Base-by-base conservation (phyloP, 53 echinoderm and acorn worm genomes). In the Pentamera pediparva region DNA sequence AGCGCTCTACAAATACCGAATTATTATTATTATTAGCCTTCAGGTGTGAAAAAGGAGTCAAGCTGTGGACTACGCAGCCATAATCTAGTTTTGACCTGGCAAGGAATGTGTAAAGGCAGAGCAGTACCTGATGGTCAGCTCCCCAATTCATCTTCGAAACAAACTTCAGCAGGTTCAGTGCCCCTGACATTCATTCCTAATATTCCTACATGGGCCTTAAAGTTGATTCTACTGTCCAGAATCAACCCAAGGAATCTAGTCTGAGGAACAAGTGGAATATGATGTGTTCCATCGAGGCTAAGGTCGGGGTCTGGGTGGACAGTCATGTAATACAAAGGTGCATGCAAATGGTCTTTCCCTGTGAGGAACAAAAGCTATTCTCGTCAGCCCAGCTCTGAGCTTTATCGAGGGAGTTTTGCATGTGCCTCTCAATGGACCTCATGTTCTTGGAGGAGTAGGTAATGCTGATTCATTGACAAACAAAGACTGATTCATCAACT, bases 131-230 rank as follows among this genome's bases (percentile, higher is more conserved):
- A 35, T 55, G 75, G 60, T 61, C 65, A 34, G 75, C 82, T 8
- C 54, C 74, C 75, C 64, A 74, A 35, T 75, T 65, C 75, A 82
- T 43, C 43, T 78, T 78, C 30, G 63, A 78, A 28, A 78, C 63
- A 34, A 78, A 33, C 26, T 78, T 78, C 24, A 78, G 29, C 38
- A 32, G 62, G 43, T 48, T 64, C 32, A 62, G 38, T 39, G 35
- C 43, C 50, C 49, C 21, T n/a, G n/a, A n/a, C n/a, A n/a, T n/a
- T n/a, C n/a, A n/a, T n/a, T n/a, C n/a, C n/a, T n/a, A n/a, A n/a
- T n/a, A n/a, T n/a, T n/a, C n/a, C n/a, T 6, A 53, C 33, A 52
- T 74, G 74, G 3, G 74, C 56, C 56, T 74, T 74, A 53, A 54
- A 52, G 34, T 74, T 74, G 26, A 74, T 13, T 43, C 59, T 58